A percentile compares a stretch with the other conserved stretches of the same genome.
Conservation (phyloP, 2,888 invertebrate species). For the Leptinotarsa peninsularis region DNA sequence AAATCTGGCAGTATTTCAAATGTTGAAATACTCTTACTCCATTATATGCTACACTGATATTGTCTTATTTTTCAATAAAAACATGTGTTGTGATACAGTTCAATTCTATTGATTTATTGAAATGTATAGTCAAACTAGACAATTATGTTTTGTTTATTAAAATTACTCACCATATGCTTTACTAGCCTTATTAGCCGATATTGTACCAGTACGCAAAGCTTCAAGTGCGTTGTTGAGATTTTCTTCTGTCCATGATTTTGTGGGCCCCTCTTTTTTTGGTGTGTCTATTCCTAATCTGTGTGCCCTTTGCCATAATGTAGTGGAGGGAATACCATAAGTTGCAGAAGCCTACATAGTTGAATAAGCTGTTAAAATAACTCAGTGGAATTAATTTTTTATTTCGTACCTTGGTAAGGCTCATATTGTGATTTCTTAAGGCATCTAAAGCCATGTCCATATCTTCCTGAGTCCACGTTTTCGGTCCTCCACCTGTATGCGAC, state of each 20-base stretch:
- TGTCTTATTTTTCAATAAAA: too few species aligned
- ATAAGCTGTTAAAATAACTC: neutral
- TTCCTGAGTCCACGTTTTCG: slow-evolving; percentile 89
- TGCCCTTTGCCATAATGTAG: slow-evolving; percentile 91
- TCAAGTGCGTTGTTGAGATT: slow-evolving; percentile 85
- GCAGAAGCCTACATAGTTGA: slow-evolving; percentile 73
- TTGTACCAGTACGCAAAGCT: slow-evolving; percentile 84
- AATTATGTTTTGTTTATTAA: neutral
- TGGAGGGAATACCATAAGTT: slow-evolving; percentile 89
- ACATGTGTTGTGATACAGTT: too few species aligned
- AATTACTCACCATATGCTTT: slow-evolving; percentile 79
- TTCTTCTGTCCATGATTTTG: slow-evolving; percentile 90
- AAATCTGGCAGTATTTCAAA: too few species aligned
- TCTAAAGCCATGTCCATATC: slow-evolving; percentile 92
- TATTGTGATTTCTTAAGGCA: slow-evolving; percentile 85
- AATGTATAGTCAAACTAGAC: too few species aligned
- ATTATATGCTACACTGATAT: too few species aligned
- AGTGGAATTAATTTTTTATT: neutral
- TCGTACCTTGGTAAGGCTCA: slow-evolving; percentile 86
- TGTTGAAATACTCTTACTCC: too few species aligned
- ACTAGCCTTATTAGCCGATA: slow-evolving; percentile 91
- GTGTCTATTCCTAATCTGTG: slow-evolving; percentile 91
- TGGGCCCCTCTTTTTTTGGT: slow-evolving; percentile 88
- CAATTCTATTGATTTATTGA: too few species aligned
- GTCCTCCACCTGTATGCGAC: slow-evolving; percentile 70